Evolutionary conservation across 2,888 invertebrate genomes (phyloP), one percentile per base, ranked within the genome.

Genomic region (Danaus chrysippus): DNA sequence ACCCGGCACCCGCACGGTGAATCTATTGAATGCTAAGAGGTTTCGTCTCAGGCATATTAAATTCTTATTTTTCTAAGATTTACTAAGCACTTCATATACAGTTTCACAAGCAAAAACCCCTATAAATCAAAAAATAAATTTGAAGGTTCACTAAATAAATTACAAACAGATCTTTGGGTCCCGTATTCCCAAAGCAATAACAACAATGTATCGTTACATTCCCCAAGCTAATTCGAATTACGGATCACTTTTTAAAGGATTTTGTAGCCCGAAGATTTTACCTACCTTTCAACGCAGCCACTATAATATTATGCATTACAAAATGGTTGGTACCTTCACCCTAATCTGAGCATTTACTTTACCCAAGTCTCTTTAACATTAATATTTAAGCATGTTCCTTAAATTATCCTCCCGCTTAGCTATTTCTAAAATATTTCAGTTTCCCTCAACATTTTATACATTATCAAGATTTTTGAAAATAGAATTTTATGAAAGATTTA

Each of bases 151-250:
- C 63, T 69, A 69, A 64, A 66, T 58, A 62, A 63, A 65, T 67
- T 65, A 62, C 63, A 61, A 66, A 70, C 49, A 71, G 67, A 67
- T 66, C 71, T 72, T 62, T 62, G 41, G 60, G 70, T 79, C 75
- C 75, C 79, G 59, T 73, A 75, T 66, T 79, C 80, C 77, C 79
- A 73, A 77, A 70, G 71, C 75, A 82, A 82, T 82, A 70, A 77
- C 71, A 64, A 70, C 70, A 66, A 67, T 61, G 63, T 68, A 63
- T 65, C 64, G 63, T 52, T 63, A 65, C 65, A 68, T 64, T 76
- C 71, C 69, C 72, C 68, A 68, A 71, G 70, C 72, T 70, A 59
- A 69, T 65, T 70, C 66, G 71, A 62, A 65, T 66, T 64, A 62
- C 60, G 61, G 58, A 72, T 63, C 49, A 71, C 64, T 65, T 62